These are phyloP conservation scores for Channa argus DNA, from an alignment of 2,113 vertebrate species.

Conservation along the genomic window DNA sequence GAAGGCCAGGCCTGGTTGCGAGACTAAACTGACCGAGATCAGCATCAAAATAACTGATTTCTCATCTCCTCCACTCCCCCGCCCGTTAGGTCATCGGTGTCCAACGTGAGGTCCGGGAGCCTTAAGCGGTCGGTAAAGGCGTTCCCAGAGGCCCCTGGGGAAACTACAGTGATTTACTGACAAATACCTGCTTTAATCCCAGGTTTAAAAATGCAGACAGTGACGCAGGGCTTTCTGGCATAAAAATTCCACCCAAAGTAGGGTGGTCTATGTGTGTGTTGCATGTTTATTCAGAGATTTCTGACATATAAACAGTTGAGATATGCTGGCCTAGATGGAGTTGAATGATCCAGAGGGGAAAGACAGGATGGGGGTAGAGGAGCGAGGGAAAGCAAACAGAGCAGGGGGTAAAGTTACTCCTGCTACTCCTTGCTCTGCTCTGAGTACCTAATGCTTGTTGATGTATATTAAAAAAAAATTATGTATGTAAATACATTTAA, in stretches of 20 bases:
- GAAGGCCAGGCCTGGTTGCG: not conserved
- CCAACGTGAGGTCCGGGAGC: conserved; percentile 14
- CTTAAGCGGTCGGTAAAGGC: not conserved
- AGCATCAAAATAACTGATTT: conserved; percentile 32
- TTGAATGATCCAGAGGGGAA: conserved; percentile 7
- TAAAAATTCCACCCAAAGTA: too few species aligned
- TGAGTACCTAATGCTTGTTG: too few species aligned
- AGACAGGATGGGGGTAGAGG: not conserved
- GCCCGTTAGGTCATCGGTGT: not conserved
- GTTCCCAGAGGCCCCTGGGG: not conserved
- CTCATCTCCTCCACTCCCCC: conserved; percentile 41
- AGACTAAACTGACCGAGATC: conserved; percentile 11
- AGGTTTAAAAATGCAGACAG: not conserved
- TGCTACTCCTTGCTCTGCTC: too few species aligned
- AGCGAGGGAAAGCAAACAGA: conserved; percentile 26
- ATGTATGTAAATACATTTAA: too few species aligned
- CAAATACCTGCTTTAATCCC: not conserved
- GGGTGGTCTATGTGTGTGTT: too few species aligned
- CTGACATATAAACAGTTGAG: too few species aligned
- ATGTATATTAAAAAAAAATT: too few species aligned
- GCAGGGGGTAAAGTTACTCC: conserved; percentile 5
- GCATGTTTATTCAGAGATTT: not conserved
- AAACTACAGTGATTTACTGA: not conserved
- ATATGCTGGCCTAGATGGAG: conserved; percentile 20
- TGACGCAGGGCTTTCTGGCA: too few species aligned